These are phyloP conservation scores for Drosophila emarginata DNA, from an alignment of 2,888 invertebrate genomes.

Conservation along the genomic window DNA sequence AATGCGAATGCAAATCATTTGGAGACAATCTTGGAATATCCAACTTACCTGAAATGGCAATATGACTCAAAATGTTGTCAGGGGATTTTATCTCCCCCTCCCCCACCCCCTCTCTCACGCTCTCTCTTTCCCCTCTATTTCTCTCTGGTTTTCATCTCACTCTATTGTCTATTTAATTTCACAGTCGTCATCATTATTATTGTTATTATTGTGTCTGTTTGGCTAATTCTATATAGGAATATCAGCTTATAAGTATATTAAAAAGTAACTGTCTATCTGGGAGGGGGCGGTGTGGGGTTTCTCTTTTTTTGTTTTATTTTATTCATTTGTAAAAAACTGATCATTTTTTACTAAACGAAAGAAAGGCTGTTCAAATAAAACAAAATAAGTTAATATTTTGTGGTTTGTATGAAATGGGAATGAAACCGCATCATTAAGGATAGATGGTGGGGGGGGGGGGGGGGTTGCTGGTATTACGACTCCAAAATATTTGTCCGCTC, in stretches of 20 bases:
- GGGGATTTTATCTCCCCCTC: not conserved
- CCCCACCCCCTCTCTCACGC: not conserved
- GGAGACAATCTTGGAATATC: not conserved
- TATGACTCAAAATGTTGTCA: slow-evolving; percentile 4
- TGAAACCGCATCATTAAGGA: slow-evolving; percentile 30
- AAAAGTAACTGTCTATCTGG: not conserved
- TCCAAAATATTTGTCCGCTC: slow-evolving; percentile 2
- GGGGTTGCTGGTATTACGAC: not conserved
- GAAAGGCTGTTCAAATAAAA: slow-evolving; percentile 43
- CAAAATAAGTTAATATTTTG: not conserved
- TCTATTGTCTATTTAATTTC: slow-evolving; percentile 1
- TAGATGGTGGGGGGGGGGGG: not conserved
- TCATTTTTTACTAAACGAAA: slow-evolving; percentile 15
- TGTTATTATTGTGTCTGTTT: slow-evolving; percentile 2
- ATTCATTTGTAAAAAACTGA: slow-evolving; percentile 4
- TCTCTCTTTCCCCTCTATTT: too few species aligned
- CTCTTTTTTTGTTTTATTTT: slow-evolving; percentile 15
- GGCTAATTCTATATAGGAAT: slow-evolving; percentile 24
- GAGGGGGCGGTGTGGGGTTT: not conserved
- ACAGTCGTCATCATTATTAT: not conserved
- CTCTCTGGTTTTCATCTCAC: too few species aligned
- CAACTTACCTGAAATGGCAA: not conserved
- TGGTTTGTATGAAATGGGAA: slow-evolving; percentile 26
- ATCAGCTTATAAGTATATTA: slow-evolving; percentile 6
- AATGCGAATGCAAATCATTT: not conserved